phyloP scores from a whole-genome alignment of 2,113 vertebrate genomes.

The Gopherus evgoodei region DNA sequence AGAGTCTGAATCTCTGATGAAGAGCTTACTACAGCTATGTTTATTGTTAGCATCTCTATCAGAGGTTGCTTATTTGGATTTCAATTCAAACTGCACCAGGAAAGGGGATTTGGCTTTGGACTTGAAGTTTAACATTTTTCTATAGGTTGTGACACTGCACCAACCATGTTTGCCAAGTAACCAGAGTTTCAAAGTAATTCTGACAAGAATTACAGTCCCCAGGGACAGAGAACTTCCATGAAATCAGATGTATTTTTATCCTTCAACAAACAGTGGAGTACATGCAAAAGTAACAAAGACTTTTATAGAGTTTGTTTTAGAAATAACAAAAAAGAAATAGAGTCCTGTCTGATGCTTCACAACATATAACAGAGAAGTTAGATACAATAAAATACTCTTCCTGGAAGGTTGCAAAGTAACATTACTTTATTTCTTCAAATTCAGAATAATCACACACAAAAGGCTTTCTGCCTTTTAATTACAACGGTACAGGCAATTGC shows the following conservation, averaged over 20 bases:
- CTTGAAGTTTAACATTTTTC: not conserved
- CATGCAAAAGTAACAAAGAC: not conserved
- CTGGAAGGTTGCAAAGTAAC: not conserved
- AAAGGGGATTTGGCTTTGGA: constrained; percentile 44
- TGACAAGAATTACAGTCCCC: not conserved
- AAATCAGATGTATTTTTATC: not conserved
- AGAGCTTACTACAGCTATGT: constrained; percentile 13
- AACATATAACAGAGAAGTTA: not conserved
- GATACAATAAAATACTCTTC: not conserved
- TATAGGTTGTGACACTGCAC: fast-evolving
- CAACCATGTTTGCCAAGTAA: not conserved
- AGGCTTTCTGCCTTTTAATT: not conserved
- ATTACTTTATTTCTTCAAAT: not conserved
- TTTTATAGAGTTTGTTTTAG: not conserved
- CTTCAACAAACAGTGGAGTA: not conserved
- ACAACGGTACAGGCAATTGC: not conserved
- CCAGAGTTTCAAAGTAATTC: not conserved
- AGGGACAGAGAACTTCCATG: not conserved
- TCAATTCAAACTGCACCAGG: constrained; percentile 15
- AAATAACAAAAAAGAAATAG: not conserved
- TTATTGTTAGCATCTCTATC: constrained; percentile 61
- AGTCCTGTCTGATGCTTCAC: not conserved
- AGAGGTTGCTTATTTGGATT: not conserved
- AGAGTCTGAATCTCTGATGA: constrained; percentile 29
- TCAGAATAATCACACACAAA: not conserved